Conservation (phyloP, 2,113 vertebrate genomes). For the Sturnus vulgaris region DNA sequence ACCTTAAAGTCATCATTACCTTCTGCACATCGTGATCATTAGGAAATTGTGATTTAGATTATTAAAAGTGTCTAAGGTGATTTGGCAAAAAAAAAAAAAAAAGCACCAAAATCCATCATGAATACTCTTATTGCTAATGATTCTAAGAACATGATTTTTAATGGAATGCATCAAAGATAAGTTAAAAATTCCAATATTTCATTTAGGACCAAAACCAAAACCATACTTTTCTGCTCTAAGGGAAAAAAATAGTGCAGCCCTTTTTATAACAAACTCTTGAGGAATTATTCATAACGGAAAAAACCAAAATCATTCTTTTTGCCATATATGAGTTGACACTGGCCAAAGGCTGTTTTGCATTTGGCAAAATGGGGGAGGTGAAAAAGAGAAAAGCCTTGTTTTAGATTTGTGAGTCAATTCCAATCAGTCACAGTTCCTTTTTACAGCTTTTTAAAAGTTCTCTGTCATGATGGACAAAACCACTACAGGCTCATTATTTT, state of each 20-base stretch:
- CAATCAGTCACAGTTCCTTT: neutral
- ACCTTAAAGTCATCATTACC: neutral
- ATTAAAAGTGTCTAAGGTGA: neutral
- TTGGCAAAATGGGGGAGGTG: neutral
- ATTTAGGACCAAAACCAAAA: neutral
- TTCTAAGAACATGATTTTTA: neutral
- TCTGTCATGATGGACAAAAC: neutral
- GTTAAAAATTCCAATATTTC: neutral
- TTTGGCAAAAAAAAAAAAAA: neutral
- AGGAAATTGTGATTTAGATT: neutral
- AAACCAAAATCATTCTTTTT: neutral
- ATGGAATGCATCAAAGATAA: neutral
- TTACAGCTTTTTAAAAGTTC: neutral
- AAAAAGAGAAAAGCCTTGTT: neutral
- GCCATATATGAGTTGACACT: neutral
- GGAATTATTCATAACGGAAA: neutral
- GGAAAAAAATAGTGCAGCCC: neutral
- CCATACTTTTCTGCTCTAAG: neutral
- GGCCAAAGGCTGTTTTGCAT: neutral
- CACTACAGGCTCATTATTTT: constrained; percentile 36
- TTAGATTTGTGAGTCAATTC: neutral
- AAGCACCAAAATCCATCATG: neutral
- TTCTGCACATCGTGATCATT: neutral
- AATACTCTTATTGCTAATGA: neutral
- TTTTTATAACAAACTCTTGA: neutral